These are phyloP conservation scores for Aphrocallistes beatrix DNA, from an alignment of 37 sponge, comb jelly and placozoan species.

Conservation along the genomic window DNA sequence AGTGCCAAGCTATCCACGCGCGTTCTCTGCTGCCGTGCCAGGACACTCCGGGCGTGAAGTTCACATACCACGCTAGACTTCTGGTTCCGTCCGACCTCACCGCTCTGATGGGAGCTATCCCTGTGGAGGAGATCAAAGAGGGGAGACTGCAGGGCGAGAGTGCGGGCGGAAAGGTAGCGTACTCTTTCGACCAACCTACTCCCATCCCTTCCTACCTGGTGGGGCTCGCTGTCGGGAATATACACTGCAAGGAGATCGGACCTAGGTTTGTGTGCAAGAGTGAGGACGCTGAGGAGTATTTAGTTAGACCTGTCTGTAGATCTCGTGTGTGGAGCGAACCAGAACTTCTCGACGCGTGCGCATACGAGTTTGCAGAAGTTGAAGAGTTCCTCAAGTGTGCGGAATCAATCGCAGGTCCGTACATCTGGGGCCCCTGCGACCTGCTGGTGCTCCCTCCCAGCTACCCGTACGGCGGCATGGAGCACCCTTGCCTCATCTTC, in stretches of 20 bases:
- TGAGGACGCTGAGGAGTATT: not conserved
- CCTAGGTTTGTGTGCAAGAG: not conserved
- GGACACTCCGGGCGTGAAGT: constrained; percentile 79
- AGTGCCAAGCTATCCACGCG: constrained; percentile 83
- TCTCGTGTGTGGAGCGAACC: constrained; percentile 77
- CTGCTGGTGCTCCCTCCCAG: constrained; percentile 81
- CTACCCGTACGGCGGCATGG: constrained; percentile 94
- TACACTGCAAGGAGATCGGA: constrained; percentile 46
- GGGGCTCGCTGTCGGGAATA: constrained; percentile 66
- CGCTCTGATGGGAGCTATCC: constrained; percentile 76
- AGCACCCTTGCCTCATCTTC: constrained; percentile 85
- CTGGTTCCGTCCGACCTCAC: constrained; percentile 43
- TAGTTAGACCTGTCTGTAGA: not conserved
- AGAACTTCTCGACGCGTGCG: constrained; percentile 53
- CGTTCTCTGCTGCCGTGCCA: constrained; percentile 80
- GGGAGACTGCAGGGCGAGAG: constrained; percentile 17
- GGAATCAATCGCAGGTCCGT: constrained; percentile 67
- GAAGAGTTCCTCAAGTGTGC: constrained; percentile 63
- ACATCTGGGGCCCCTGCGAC: constrained; percentile 84
- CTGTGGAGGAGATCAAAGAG: not conserved
- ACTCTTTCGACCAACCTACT: constrained; percentile 28
- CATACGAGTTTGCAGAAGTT: constrained; percentile 71
- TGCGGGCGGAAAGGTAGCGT: not conserved
- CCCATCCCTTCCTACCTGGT: constrained; percentile 86
- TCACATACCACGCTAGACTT: constrained; percentile 62